phyloP scores from a whole-genome alignment of 2,888 invertebrate genomes.

The Brachyptera risi region DNA sequence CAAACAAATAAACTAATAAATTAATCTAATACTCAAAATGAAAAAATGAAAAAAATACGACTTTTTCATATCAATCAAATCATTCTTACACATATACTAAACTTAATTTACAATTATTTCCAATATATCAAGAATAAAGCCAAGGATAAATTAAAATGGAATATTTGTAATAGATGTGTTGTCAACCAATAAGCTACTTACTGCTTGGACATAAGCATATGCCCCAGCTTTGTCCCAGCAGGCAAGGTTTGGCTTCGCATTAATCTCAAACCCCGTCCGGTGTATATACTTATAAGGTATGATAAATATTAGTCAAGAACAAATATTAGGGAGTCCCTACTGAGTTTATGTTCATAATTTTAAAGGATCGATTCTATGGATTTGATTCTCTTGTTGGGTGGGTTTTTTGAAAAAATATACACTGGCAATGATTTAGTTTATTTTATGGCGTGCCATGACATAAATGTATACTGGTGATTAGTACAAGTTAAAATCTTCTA shows the following conservation, averaged over 20 bases:
- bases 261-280: neutral
- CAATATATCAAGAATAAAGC: too few species aligned
- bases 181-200: too few species aligned
- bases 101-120: too few species aligned
- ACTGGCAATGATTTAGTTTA: neutral
- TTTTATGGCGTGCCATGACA: constrained; percentile 16
- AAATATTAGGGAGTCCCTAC: constrained; percentile 15
- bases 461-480: constrained; percentile 27
- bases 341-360: constrained; percentile 5
- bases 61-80: too few species aligned
- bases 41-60: too few species aligned
- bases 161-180: neutral
- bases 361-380: constrained; percentile 23
- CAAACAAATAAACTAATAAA: too few species aligned
- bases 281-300: neutral
- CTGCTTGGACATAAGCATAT: too few species aligned
- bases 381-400: constrained; percentile 24
- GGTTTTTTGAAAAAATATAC: constrained; percentile 18
- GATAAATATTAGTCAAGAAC: constrained; percentile 9
- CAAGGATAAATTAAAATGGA: too few species aligned
- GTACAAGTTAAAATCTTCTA: constrained; percentile 16
- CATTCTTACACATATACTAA: too few species aligned
- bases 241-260: neutral
- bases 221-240: constrained; percentile 2
- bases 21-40: too few species aligned